Evolutionary conservation across 2,888 invertebrate species (phyloP).

Genomic region (Brassicogethes aeneus): DNA sequence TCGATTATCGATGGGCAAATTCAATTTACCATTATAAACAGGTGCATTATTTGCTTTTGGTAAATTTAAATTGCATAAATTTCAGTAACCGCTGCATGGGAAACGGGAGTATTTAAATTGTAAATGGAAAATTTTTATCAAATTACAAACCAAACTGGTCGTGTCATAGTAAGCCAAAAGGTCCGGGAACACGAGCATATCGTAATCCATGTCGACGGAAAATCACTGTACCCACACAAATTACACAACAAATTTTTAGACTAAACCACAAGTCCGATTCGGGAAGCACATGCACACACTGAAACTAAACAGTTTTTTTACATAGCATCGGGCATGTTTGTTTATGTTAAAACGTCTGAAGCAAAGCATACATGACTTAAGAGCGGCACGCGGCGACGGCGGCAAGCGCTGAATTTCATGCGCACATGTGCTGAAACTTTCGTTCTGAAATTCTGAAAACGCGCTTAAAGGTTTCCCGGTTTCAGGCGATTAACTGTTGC

Average conservation of each 20-base stretch:
- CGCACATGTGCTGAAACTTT: conserved; percentile 23
- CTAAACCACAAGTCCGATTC: conserved; percentile 8
- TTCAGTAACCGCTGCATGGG: too few species aligned
- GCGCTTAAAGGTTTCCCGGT: conserved; percentile 18
- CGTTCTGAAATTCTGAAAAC: conserved; percentile 19
- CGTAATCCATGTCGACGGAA: conserved; percentile 49
- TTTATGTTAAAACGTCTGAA: conserved; percentile 38
- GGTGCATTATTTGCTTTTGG: too few species aligned
- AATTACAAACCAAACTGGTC: conserved; percentile 39
- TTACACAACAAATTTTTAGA: conserved; percentile 8
- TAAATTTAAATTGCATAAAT: too few species aligned
- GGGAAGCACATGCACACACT: conserved; percentile 29
- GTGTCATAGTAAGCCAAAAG: conserved; percentile 54
- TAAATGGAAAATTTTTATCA: background rate
- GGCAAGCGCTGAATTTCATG: conserved; percentile 24
- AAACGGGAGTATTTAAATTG: too few species aligned
- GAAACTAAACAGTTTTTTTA: conserved; percentile 32
- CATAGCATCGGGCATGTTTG: conserved; percentile 34
- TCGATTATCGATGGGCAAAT: too few species aligned
- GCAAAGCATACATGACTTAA: conserved; percentile 34
- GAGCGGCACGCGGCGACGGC: conserved; percentile 14
- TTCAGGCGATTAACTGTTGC: conserved; percentile 17
- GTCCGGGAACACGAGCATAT: conserved; percentile 54
- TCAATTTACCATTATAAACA: too few species aligned
- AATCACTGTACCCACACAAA: conserved; percentile 8